Evolutionary conservation across 2,113 vertebrate genomes (phyloP).

Genomic region (Myotis lucifugus): DNA sequence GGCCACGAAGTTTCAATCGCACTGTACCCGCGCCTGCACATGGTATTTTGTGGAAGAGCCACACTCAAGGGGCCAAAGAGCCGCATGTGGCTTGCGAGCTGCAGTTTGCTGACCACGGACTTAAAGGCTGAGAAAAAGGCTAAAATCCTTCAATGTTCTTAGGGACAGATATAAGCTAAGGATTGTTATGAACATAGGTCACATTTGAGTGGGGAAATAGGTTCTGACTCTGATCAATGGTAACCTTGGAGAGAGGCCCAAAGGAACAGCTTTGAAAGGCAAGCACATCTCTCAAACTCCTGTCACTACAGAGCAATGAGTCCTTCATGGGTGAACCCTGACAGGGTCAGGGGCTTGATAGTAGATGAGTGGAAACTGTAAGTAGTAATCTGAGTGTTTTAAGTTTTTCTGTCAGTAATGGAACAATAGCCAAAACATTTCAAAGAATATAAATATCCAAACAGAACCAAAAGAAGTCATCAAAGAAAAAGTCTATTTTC

Average conservation of each 20-base stretch:
- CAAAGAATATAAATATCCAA: not conserved
- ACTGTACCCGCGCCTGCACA: too few species aligned
- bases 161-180: not conserved
- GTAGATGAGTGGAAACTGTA: not conserved
- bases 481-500: not conserved
- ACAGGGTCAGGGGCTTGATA: not conserved
- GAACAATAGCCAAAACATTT: not conserved
- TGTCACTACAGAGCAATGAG: too few species aligned
- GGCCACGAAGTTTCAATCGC: too few species aligned
- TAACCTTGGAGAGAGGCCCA: not conserved
- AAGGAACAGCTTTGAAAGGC: not conserved
- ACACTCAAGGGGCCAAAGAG: too few species aligned
- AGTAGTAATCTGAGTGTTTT: not conserved
- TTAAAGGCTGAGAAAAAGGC: not conserved
- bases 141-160: not conserved
- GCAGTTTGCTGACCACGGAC: not conserved
- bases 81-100: too few species aligned
- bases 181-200: not conserved
- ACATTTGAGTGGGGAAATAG: not conserved
- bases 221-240: not conserved
- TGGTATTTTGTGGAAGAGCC: too few species aligned
- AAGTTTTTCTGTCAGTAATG: not conserved
- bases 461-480: not conserved
- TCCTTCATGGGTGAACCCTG: rapidly evolving
- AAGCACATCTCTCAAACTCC: not conserved